Base-by-base conservation (phyloP, 2,888 invertebrate species). In the Platycheirus rosarum region DNA sequence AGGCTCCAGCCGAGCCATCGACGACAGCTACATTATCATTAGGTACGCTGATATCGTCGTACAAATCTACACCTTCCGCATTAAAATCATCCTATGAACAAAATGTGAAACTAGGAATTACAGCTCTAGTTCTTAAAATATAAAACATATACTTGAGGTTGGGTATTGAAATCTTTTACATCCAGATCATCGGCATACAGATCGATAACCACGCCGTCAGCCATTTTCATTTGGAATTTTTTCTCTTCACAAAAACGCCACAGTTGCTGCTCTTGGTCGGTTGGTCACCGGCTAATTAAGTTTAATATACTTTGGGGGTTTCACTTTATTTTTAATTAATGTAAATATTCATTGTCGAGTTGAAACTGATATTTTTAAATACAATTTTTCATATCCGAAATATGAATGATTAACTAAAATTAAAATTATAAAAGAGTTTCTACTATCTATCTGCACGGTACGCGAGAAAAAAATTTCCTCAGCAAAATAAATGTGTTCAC, bases 181-280 rank as follows among this genome's bases (percentile, higher is more conserved):
- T 97, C 98, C 90, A 98, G 95, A 93, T 98, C 97, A 91, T 98
- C 98, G 87, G 96, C 97, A 92, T 98, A 98, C 88, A 98, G 94
- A 95, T 98, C 98, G 92, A 98, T 97, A 93, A 98, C 98, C 91
- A 95, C 95, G 93, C 96, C 95, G 92, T 97, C 97, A 93, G 97
- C 97, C 96, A 97, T 96, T 94, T 93, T 94, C 84, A 84, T 85
- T 78, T 57, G 55, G 32, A 51, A 60, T 66, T 48, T 23, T 84
- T 75, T 79, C 14, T 57, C 1, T 69, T 79, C 79, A 75, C 79
- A 68, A 78, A 74, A 74, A 79, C 42, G 73, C 84, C 53, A 85
- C 70, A 71, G 70, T 53, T 62, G 37, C 14, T 26, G 14, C 2
- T 4, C 37, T 40, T 55, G 63, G 11, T 46, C 63, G 63, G 55